Evolutionary conservation across 2,113 vertebrate species (phyloP), one percentile per base, ranked within the genome.

Genomic region (Gambusia holbrooki): DNA sequence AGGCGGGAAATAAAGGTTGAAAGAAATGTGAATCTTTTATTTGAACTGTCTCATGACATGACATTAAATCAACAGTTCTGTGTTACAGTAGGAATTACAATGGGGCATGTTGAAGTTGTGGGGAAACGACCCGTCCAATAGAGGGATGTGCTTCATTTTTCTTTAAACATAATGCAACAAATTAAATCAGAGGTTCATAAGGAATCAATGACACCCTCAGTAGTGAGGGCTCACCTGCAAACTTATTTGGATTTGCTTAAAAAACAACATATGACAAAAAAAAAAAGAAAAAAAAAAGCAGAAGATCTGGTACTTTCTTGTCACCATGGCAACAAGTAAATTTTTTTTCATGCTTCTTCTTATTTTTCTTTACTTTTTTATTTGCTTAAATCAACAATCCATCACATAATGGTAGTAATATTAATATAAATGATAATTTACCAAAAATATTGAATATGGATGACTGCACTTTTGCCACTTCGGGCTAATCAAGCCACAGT

Each of bases 1-100:
- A 84, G 86, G 85, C 85, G 85, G 83, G 87, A 90, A 93, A 93
- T 93, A 92, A 92, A 92, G 92, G 91, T 51, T 79, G 51, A 67
- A 85, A 77, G 91, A 94, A 94, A 90, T 48, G 4, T 48, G 4
- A 19, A 90, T 65, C 81, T 86, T 83, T 90, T 84, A 89, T 71
- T 67, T 86, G 74, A 93, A 86, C 69, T 89, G 79, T 85, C 88
- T 91, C 66, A 92, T 82, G 69, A 67, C 77, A 82, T 86, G 83
- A 77, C 22, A 5, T 58, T 42, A 79, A 60, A 17, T 14, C 11
- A 42, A 42, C 40, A 13, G 37, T 13, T 40, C 37, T 12, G 9
- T 40, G 12, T 12, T 40, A 12, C 12, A 40, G 40, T 42, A 13
- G 4, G 40, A 42, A 42, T 42, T 13, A 15, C 40, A 42, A 1